Conservation (phyloP, 2,888 invertebrate genomes). For the Cosmia pyralina region DNA sequence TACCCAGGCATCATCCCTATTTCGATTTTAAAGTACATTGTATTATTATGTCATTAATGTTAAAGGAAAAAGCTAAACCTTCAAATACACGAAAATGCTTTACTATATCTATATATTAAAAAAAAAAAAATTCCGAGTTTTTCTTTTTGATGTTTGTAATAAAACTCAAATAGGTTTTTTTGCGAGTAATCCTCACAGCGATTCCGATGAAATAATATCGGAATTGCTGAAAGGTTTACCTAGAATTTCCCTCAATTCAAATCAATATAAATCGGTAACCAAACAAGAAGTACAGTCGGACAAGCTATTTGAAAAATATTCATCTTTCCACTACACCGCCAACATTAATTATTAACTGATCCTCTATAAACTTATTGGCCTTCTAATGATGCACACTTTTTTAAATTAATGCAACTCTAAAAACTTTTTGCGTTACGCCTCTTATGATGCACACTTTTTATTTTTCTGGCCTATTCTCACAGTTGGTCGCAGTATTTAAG, state of each 20-base stretch:
- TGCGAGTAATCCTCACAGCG: background rate
- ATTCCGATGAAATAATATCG: background rate
- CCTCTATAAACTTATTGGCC: no score
- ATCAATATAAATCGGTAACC: background rate
- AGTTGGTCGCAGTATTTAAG: background rate
- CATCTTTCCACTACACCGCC: background rate
- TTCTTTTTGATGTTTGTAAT: background rate
- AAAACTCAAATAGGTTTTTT: background rate
- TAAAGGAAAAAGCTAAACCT: background rate
- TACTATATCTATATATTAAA: background rate
- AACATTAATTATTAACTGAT: background rate
- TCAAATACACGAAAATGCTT: background rate
- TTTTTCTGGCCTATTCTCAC: background rate
- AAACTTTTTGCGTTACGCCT: no score
- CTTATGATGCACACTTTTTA: no score
- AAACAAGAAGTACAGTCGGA: background rate
- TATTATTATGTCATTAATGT: background rate
- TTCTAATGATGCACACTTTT: no score
- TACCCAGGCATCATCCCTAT: no score
- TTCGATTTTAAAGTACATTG: no score
- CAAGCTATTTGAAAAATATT: background rate
- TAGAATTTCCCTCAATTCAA: background rate
- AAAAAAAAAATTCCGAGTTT: no score
- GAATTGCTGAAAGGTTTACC: background rate
- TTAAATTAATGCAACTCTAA: no score